Evolutionary conservation across 1,140 invertebrate genomes (phyloP).

Genomic region (Leptonema lineaticorne): DNA sequence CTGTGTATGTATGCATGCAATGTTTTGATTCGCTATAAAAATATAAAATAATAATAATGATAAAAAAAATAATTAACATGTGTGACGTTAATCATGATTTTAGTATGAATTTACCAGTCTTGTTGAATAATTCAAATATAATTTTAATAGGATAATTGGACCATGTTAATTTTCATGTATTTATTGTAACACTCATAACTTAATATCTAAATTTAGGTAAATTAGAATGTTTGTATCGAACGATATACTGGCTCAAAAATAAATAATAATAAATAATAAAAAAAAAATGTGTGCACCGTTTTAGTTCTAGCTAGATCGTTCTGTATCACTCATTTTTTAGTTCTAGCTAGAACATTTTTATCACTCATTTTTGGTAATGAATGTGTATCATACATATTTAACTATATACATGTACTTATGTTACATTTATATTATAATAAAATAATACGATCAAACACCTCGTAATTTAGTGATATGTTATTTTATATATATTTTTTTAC

Average conservation of each 20-base stretch:
- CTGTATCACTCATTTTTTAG: conserved; percentile 39
- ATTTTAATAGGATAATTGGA: conserved; percentile 13
- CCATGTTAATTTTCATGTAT: conserved; percentile 14
- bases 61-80: not conserved
- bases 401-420: conserved; percentile 41
- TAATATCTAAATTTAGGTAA: conserved; percentile 21
- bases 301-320: conserved; percentile 40
- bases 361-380: conserved; percentile 39
- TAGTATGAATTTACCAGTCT: not conserved
- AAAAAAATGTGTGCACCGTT: conserved; percentile 37
- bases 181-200: not conserved
- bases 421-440: conserved; percentile 41
- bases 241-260: conserved; percentile 36
- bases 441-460: conserved; percentile 27
- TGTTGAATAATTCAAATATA: conserved; percentile 6
- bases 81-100: not conserved
- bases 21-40: not conserved
- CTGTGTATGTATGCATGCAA: not conserved
- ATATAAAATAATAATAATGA: not conserved
- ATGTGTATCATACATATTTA: conserved; percentile 37
- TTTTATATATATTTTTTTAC: not conserved
- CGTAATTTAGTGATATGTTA: not conserved
- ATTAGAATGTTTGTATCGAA: conserved; percentile 33
- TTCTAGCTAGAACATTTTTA: conserved; percentile 35
- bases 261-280: not conserved